Percentiles rank a stretch among this genome's conserved stretches.
phyloP scores from a whole-genome alignment of 2,797 vertebrate genomes.

The Lophius americanus region DNA sequence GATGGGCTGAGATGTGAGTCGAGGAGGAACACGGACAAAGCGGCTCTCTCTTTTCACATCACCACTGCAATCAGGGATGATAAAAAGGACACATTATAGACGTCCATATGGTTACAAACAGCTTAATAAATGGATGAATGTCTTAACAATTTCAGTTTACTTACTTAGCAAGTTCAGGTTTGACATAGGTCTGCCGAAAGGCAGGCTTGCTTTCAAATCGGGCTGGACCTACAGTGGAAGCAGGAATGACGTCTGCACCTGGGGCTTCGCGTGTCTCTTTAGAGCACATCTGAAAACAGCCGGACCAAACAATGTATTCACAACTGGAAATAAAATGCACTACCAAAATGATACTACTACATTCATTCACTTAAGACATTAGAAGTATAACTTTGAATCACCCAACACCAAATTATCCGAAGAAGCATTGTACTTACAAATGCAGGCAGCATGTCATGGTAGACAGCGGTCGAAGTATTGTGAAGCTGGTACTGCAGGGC shows the following conservation, averaged over 20 bases:
- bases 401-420: too few relatives aligned
- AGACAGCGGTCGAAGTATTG: constrained; percentile 92
- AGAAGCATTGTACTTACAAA: constrained; percentile 87
- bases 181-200: constrained; percentile 86
- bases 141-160: constrained; percentile 22
- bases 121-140: not conserved
- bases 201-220: constrained; percentile 91
- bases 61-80: constrained; percentile 66
- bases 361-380: too few relatives aligned
- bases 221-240: constrained; percentile 83
- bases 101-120: not conserved
- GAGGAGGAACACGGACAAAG: constrained; percentile 78
- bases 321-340: not conserved
- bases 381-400: too few relatives aligned
- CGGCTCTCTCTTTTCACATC: constrained; percentile 89
- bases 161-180: constrained; percentile 86
- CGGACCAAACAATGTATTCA: constrained; percentile 5
- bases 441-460: constrained; percentile 98
- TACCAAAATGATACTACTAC: too few relatives aligned
- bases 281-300: constrained; percentile 90
- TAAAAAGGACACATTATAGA: constrained; percentile 4
- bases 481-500: constrained; percentile 91
- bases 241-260: constrained; percentile 81
- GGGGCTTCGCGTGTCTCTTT: constrained; percentile 89
- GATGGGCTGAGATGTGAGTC: constrained; percentile 83